Base-by-base conservation (phyloP, 2,797 vertebrate genomes). In the Podargus strigoides region DNA sequence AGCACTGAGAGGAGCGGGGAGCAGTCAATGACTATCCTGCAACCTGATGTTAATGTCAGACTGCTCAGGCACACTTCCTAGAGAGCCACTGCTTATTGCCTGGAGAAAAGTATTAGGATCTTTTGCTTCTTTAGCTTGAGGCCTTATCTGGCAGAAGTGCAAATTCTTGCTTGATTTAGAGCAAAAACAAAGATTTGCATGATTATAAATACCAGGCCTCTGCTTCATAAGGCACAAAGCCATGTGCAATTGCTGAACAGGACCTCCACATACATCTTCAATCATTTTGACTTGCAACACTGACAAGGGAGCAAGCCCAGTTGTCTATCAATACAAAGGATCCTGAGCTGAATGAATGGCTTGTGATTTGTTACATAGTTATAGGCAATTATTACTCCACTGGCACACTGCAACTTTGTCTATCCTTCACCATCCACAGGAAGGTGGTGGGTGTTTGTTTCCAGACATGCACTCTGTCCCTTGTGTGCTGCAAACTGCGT, bases 381-480 rank as follows among this genome's bases (percentile, higher is more conserved):
- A 37, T 74, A 73, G 78, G 56, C 56, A 89, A 58, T 77, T 74
- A 68, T 85, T 91, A 85, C 13, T 14, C 62, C 34, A 17, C 6
- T 0, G 0, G 12, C 67, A 39, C 2, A 4, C 41, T 77, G 37
- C 59, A 55, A 52, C 37, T 85, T 47, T 68, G 67, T 27, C 53
- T 59, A 1, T 53, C 13, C 50, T 28, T 75, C 68, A 17, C 22
- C 42, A 10, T 74, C 41, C 41, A 36, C 19, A 10, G 72, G 46
- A 85, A 59, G 46, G 26, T 0, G 15, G 8, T 14, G 15, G 44
- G 56, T 1, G 32, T 67, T 44, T 6, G 36, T 2, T 76, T 60
- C 75, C 69, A 72, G 69, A 27, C 1, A 0, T 0, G 7, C 0
- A 0, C 47, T 67, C 13, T 6, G 4, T 55, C 30, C n/a, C 66